These are phyloP conservation scores for Mus spicilegus DNA, from an alignment of 2,113 vertebrate species.

Conservation along the genomic window DNA sequence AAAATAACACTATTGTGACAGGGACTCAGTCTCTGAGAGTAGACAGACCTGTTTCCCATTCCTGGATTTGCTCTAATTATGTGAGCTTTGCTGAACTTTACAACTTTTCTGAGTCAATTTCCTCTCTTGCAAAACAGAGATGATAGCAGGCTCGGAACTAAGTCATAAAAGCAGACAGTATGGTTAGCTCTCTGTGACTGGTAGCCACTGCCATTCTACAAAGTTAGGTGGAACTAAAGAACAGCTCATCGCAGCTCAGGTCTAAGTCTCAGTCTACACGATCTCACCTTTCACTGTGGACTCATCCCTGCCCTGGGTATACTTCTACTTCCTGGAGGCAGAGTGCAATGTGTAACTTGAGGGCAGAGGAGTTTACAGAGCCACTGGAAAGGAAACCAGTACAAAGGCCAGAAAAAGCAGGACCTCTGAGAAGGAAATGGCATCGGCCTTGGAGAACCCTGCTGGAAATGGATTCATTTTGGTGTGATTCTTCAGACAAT, in stretches of 20 bases:
- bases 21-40: neutral
- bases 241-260: neutral
- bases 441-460: neutral
- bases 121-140: conserved; percentile 13
- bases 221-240: neutral
- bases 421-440: neutral
- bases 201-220: neutral
- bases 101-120: conserved; percentile 37
- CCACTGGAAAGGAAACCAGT: conserved; percentile 11
- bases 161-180: neutral
- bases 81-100: conserved; percentile 10
- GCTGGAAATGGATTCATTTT: neutral
- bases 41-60: neutral
- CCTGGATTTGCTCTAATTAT: conserved; percentile 22
- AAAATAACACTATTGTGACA: neutral
- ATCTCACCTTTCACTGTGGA: neutral
- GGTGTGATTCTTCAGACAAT: neutral
- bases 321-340: neutral
- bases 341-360: conserved; percentile 43
- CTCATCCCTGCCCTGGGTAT: neutral
- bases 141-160: conserved; percentile 13
- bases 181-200: neutral
- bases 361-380: neutral
- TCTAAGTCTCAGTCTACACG: neutral
- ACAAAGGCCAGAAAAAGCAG: neutral